Base-by-base conservation (phyloP, 1,140 invertebrate species). In the Coptotermes formosanus region DNA sequence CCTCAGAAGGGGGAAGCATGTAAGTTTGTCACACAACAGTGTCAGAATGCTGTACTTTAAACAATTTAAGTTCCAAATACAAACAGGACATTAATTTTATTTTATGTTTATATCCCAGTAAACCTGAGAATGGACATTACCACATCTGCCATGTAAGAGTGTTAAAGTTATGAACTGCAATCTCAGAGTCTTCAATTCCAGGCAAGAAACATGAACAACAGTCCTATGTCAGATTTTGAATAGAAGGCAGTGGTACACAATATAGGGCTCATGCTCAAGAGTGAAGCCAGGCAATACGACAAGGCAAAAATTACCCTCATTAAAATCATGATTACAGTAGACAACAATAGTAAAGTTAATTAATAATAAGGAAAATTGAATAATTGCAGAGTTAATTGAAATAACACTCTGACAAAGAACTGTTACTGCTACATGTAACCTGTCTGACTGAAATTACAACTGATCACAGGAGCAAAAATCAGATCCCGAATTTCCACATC, bases 241-340 rank as follows among this genome's bases (percentile, higher is more conserved):
- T 7, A 11, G 30, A 30, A 30, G 64, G n/a, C 8, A 75, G 1
- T 75, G n/a, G n/a, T 30, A 75, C 64, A 75, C n/a, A 75, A 75
- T 75, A 75, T 75, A n/a, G 30, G n/a, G 64, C 7, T 75, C 64
- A 75, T 75, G 64, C 64, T 75, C 64, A 75, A 75, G 64, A 75
- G 4, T 75, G n/a, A 75, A 75, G n/a, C 64, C 25, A 75, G 59
- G 25, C 64, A 75, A 75, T 75, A 25, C 1, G 3, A 75, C 64
- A 75, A 38, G 64, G 64, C 64, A 75, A 75, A 30, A 30, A 75
- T 75, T 30, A 75, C 8, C 64, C 64, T 75, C 64, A n/a, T 12
- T 30, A 75, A 75, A 75, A 75, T 30, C 9, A n/a, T 75, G 25
- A n/a, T 75, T 30, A n/a, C n/a, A n/a, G 14, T 16, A 75, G 64